phyloP scores from a whole-genome alignment of 2,797 vertebrate species.

The Chaetophractus vellerosus region DNA sequence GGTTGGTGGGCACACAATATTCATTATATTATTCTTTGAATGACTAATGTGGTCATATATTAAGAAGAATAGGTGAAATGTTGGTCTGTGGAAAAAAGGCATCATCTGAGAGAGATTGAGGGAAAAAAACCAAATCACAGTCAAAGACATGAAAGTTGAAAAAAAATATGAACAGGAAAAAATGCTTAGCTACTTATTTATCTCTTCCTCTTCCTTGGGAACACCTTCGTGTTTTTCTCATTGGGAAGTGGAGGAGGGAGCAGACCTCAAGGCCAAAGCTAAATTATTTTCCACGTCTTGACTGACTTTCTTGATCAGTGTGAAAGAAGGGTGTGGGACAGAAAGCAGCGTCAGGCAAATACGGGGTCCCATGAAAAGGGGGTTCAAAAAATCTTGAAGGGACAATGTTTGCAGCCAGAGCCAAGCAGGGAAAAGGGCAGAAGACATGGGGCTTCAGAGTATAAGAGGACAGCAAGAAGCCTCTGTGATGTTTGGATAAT shows the following conservation, averaged over 20 bases:
- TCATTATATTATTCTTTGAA: background rate
- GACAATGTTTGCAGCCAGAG: background rate
- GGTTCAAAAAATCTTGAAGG: background rate
- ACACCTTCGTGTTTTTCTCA: background rate
- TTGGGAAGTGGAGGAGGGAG: background rate
- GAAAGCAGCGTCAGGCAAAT: background rate
- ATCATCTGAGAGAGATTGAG: background rate
- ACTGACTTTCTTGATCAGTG: background rate
- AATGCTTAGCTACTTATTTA: background rate
- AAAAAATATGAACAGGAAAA: slow-evolving; percentile 49
- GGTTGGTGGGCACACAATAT: background rate
- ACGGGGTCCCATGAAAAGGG: background rate
- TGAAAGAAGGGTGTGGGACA: background rate
- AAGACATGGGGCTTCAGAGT: background rate
- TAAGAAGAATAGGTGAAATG: background rate
- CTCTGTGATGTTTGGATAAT: background rate
- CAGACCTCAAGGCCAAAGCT: background rate
- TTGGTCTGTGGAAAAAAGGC: background rate
- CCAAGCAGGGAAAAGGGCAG: background rate
- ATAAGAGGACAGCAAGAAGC: background rate
- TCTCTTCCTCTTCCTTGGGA: slow-evolving; percentile 34
- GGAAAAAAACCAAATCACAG: background rate
- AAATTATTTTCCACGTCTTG: background rate
- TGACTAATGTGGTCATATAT: background rate
- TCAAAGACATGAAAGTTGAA: background rate